Evolutionary conservation across 2,888 invertebrate species (phyloP), one percentile per base, ranked within the genome.

Genomic region (Apamea monoglypha): DNA sequence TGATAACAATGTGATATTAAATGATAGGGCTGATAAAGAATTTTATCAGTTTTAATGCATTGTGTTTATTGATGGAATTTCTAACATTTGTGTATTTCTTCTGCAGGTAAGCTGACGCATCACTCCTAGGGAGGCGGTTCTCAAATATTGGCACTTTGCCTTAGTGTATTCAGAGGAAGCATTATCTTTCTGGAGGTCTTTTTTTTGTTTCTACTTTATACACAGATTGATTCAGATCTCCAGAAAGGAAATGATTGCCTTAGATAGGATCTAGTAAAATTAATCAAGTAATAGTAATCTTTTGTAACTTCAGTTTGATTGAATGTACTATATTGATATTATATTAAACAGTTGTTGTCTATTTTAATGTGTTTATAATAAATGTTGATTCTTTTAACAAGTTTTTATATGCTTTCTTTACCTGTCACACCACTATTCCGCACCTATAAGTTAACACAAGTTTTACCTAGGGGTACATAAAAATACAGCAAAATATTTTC

Each of bases 11-110:
- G 88, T 96, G 96, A 96, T 94, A 95, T 84, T 88, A 91, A 95
- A 96, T 96, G 96, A 96, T 96, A 96, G 96, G 96, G 88, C 96
- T 96, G 96, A 96, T 91, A 89, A 44, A n/a, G 0, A 50, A 18
- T 63, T 72, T 29, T n/a, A 63, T 40, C 3, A 53, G 29, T 40
- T 25, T 32, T 76, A 77, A 44, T n/a, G 18, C 32, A 53, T 25
- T 59, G 16, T 67, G 44, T 59, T 61, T 61, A 50, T 61, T 74
- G 44, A 47, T 63, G 7, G 8, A 67, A 50, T 5, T 56, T 40
- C 63, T 75, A 50, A 75, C 16, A n/a, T 47, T 47, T 61, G 18
- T 50, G n/a, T 47, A 29, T 75, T 83, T 84, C 18, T 75, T 66
- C 25, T 64, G 36, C 83, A 84, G 84, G 78, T 84, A 67, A 63